These are phyloP conservation scores for Leguminivora glycinivorella DNA, from an alignment of 1,140 invertebrate genomes.

Conservation along the genomic window DNA sequence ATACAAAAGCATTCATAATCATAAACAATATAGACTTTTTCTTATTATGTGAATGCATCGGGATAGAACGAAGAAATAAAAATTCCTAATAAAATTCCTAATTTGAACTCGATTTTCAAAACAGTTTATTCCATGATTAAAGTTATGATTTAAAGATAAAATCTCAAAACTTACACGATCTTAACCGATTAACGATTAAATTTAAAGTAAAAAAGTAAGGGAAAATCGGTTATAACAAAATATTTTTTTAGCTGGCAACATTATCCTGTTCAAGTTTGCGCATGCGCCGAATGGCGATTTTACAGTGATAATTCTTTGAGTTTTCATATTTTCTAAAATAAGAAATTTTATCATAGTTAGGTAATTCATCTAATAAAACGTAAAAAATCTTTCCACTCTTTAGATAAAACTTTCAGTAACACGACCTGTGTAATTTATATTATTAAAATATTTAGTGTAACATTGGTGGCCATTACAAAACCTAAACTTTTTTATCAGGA, in stretches of 20 bases:
- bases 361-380: slow-evolving; percentile 68
- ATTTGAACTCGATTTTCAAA: neutral
- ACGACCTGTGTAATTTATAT: slow-evolving; percentile 48
- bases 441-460: slow-evolving; percentile 71
- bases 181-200: neutral
- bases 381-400: slow-evolving; percentile 54
- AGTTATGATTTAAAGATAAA: neutral
- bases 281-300: slow-evolving; percentile 78
- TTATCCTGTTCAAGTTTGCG: slow-evolving; percentile 70
- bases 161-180: neutral
- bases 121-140: neutral
- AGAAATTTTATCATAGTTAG: slow-evolving; percentile 74
- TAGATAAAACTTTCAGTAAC: slow-evolving; percentile 46
- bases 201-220: neutral
- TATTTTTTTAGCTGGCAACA: slow-evolving; percentile 52
- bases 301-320: slow-evolving; percentile 77
- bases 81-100: too few species aligned
- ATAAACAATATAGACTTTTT: slow-evolving; percentile 10
- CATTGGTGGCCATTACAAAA: slow-evolving; percentile 79
- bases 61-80: too few species aligned
- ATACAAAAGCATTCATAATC: neutral
- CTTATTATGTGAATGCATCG: neutral
- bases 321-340: slow-evolving; percentile 73
- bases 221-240: slow-evolving; percentile 15
- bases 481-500: slow-evolving; percentile 78